Percentiles rank a stretch among this genome's conserved stretches.
Evolutionary conservation across 1,140 invertebrate species (phyloP).

Genomic region (Branchinecta lynchi): DNA sequence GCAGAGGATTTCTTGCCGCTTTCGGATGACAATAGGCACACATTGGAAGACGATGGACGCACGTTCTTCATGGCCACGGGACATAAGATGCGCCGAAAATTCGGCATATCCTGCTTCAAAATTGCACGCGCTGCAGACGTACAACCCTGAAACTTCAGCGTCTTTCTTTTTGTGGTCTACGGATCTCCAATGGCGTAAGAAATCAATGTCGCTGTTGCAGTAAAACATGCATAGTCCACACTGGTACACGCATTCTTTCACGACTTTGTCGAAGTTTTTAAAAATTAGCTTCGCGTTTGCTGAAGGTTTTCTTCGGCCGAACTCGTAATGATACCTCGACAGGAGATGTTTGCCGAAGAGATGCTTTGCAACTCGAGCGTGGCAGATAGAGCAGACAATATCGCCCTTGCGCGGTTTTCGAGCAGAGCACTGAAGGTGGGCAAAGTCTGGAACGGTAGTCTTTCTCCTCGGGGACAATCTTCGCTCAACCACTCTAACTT

Average conservation of each 20-base stretch:
- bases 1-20: background rate
- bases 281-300: conserved; percentile 43
- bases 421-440: background rate
- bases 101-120: background rate
- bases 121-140: background rate
- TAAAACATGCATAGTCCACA: conserved; percentile 68
- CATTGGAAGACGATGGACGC: background rate
- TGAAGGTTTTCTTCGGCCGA: conserved; percentile 27
- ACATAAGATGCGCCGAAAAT: background rate
- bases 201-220: conserved; percentile 53
- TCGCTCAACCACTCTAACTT: background rate
- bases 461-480: background rate
- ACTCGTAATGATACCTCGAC: conserved; percentile 54
- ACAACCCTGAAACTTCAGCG: conserved; percentile 28
- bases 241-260: conserved; percentile 62
- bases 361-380: conserved; percentile 44
- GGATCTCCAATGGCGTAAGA: conserved; percentile 56
- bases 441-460: background rate
- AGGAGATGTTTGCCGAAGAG: conserved; percentile 66
- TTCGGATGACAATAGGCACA: background rate
- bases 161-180: conserved; percentile 39
- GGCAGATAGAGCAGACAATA: conserved; percentile 45
- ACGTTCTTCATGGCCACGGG: background rate
- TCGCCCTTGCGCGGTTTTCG: background rate
- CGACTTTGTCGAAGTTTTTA: conserved; percentile 55